These are phyloP conservation scores for Pleuronectes platessa DNA, from an alignment of 2,113 vertebrate genomes.

Conservation along the genomic window DNA sequence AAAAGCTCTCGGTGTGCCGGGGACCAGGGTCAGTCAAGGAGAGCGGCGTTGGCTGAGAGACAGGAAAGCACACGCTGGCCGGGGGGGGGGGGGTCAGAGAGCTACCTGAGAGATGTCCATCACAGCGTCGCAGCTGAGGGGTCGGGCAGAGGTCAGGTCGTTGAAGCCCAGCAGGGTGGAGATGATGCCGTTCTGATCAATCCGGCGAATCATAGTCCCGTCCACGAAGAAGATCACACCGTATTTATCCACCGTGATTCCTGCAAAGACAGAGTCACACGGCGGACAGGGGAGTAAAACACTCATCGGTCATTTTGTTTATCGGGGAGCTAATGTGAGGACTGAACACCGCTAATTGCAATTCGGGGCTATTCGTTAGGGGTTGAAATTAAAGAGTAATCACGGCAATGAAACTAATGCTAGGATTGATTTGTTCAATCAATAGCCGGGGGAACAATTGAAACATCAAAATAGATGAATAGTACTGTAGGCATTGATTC, in stretches of 20 bases:
- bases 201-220: constrained; percentile 95
- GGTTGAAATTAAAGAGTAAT: constrained; percentile 54
- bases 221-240: constrained; percentile 97
- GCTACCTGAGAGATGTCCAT: constrained; percentile 98
- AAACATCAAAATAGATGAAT: constrained; percentile 63
- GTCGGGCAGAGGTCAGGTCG: constrained; percentile 95
- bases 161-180: constrained; percentile 97
- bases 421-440: constrained; percentile 59
- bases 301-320: constrained; percentile 46
- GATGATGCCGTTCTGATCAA: constrained; percentile 98
- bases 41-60: constrained; percentile 23
- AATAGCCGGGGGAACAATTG: constrained; percentile 60
- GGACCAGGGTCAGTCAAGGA: constrained; percentile 37
- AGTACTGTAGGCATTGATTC: constrained; percentile 54
- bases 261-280: constrained; percentile 73
- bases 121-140: constrained; percentile 96
- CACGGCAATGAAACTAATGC: constrained; percentile 48
- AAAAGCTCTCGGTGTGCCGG: constrained; percentile 4
- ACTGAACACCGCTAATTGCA: constrained; percentile 34
- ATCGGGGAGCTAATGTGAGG: constrained; percentile 48
- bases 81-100: constrained; percentile 8
- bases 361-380: constrained; percentile 32
- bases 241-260: constrained; percentile 96
- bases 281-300: constrained; percentile 25
- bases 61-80: constrained; percentile 19